These are phyloP conservation scores for Rhopalosiphum nymphaeae DNA, from an alignment of 2,888 invertebrate genomes.

Conservation along the genomic window DNA sequence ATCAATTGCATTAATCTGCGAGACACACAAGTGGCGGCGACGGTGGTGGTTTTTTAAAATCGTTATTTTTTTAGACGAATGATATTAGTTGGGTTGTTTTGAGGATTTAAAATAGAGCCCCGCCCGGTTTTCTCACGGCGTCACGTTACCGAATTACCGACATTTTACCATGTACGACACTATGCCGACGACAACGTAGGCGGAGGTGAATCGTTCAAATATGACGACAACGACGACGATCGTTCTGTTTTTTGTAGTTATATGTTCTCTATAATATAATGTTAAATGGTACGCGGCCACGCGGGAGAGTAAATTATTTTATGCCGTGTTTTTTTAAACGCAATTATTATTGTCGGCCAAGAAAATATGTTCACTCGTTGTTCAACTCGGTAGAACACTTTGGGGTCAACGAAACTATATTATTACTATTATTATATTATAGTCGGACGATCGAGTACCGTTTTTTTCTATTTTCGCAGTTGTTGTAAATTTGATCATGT, in stretches of 20 bases:
- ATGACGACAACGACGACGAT: background rate
- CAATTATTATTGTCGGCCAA: constrained; percentile 49
- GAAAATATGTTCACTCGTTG: constrained; percentile 36
- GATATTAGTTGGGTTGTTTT: background rate
- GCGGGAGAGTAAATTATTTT: constrained; percentile 38
- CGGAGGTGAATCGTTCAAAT: constrained; percentile 15
- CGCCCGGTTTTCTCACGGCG: constrained; percentile 26
- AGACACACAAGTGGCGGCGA: background rate
- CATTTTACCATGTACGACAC: constrained; percentile 34
- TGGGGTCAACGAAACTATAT: constrained; percentile 51
- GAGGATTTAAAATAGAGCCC: background rate
- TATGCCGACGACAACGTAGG: background rate
- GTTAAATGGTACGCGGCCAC: background rate
- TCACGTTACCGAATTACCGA: constrained; percentile 40
- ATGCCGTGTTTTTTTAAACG: constrained; percentile 25
- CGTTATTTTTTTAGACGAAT: background rate
- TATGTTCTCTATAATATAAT: background rate
- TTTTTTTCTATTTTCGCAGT: constrained; percentile 28
- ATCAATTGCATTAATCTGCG: background rate
- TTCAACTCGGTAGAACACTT: constrained; percentile 57
- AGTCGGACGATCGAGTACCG: constrained; percentile 43
- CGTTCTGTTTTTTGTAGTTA: background rate
- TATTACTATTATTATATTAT: constrained; percentile 19
- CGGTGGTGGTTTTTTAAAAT: background rate
- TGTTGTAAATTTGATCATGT: constrained; percentile 36